phyloP scores from a whole-genome alignment of 2,797 vertebrate genomes.

The Spheniscus humboldti region DNA sequence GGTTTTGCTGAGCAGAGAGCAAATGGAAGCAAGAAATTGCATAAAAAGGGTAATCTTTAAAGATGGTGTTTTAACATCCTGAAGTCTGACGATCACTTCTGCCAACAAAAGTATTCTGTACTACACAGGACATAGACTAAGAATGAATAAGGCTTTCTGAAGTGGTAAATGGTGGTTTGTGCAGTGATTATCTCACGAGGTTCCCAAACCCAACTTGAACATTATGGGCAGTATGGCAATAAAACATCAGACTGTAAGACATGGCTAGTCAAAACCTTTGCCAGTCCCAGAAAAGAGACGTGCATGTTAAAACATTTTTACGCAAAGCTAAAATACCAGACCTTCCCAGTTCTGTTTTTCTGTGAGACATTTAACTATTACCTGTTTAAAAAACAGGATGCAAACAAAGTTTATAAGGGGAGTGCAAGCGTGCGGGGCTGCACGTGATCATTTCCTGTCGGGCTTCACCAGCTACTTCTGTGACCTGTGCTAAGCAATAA shows the following conservation, averaged over 20 bases:
- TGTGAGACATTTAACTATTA: background rate
- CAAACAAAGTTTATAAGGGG: background rate
- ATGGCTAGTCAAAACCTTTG: background rate
- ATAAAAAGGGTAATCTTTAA: background rate
- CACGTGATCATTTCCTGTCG: background rate
- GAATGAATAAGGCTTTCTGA: background rate
- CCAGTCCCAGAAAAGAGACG: background rate
- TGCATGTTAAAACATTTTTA: background rate
- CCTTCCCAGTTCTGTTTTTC: background rate
- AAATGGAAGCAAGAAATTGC: background rate
- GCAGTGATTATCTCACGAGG: background rate
- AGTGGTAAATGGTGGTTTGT: background rate
- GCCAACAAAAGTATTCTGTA: background rate
- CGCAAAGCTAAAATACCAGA: background rate
- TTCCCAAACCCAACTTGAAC: background rate
- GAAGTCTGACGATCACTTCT: background rate
- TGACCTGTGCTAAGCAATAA: background rate
- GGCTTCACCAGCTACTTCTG: background rate
- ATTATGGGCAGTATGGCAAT: background rate
- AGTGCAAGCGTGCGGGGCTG: background rate
- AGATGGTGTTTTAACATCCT: background rate
- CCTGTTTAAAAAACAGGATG: constrained; percentile 7
- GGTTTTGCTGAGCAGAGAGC: background rate
- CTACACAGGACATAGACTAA: background rate
- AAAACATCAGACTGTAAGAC: background rate